These are phyloP conservation scores for Bubalus kerabau DNA, from an alignment of 2,113 vertebrate genomes.

Conservation along the genomic window DNA sequence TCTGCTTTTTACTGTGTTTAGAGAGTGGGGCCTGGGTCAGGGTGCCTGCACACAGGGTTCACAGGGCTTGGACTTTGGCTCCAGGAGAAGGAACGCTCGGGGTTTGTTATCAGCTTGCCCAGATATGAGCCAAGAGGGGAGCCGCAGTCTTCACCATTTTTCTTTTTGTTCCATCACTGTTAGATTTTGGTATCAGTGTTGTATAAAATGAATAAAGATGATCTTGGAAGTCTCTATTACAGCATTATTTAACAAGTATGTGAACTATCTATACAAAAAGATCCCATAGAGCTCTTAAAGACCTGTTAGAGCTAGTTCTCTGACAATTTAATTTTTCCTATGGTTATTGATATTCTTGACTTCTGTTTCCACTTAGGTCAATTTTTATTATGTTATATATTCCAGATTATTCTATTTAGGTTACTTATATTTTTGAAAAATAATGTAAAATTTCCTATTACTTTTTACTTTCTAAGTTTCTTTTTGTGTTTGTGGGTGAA, in stretches of 20 bases:
- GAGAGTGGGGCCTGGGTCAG: background rate
- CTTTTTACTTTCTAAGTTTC: background rate
- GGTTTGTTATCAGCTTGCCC: background rate
- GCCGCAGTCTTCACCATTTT: background rate
- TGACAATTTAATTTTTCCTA: background rate
- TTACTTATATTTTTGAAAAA: conserved; percentile 3
- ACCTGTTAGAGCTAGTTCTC: background rate
- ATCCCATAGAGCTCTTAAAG: background rate
- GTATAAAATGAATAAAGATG: background rate
- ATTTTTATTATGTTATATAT: background rate
- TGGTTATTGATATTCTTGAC: background rate
- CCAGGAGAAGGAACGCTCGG: background rate
- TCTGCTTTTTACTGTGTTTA: background rate
- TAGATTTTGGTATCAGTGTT: background rate
- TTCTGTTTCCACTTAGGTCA: background rate
- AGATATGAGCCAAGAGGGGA: background rate
- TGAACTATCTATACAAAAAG: background rate
- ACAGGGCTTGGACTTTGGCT: background rate
- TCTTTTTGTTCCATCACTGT: background rate
- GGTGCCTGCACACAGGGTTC: background rate
- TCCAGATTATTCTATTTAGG: background rate
- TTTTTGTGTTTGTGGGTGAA: background rate
- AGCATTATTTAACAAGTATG: background rate
- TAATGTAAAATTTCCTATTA: background rate
- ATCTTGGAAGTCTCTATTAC: background rate